A percentile compares a stretch with the other conserved stretches of the same genome.
Evolutionary conservation across 2,888 invertebrate species (phyloP).

Genomic region (Alitta virens): DNA sequence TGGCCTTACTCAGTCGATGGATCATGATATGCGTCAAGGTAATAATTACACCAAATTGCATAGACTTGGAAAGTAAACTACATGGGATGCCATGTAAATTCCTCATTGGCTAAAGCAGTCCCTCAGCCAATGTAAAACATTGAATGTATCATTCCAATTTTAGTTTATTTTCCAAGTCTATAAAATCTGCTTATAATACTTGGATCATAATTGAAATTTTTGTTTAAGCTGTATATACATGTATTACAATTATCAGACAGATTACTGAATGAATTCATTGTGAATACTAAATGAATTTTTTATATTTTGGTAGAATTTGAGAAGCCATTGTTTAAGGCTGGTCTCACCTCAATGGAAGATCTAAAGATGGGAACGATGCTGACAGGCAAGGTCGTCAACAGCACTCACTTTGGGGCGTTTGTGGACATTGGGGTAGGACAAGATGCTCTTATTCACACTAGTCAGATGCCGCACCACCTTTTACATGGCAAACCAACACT

Average conservation of each 20-base stretch:
- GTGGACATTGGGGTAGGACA: slow-evolving; percentile 67
- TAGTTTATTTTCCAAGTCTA: too few relatives aligned
- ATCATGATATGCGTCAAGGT: slow-evolving; percentile 72
- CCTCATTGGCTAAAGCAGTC: too few relatives aligned
- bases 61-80: too few relatives aligned
- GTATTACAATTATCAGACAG: too few relatives aligned
- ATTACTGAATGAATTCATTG: too few relatives aligned
- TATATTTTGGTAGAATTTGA: slow-evolving; percentile 57
- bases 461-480: slow-evolving; percentile 31
- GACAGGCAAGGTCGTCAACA: slow-evolving; percentile 76
- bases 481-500: slow-evolving; percentile 26
- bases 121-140: too few relatives aligned
- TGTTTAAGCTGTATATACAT: too few relatives aligned
- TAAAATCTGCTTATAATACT: too few relatives aligned
- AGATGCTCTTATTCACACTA: slow-evolving; percentile 59
- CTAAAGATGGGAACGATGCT: slow-evolving; percentile 56
- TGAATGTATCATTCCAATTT: too few relatives aligned
- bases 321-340: slow-evolving; percentile 74
- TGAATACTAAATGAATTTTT: background rate
- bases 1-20: slow-evolving; percentile 69
- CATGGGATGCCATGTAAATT: too few relatives aligned
- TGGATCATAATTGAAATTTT: too few relatives aligned
- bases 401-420: slow-evolving; percentile 87
- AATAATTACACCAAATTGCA: too few relatives aligned
- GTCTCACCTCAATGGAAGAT: slow-evolving; percentile 69